Evolutionary conservation across 2,113 vertebrate genomes (phyloP).

Genomic region (Urocolius indicus): DNA sequence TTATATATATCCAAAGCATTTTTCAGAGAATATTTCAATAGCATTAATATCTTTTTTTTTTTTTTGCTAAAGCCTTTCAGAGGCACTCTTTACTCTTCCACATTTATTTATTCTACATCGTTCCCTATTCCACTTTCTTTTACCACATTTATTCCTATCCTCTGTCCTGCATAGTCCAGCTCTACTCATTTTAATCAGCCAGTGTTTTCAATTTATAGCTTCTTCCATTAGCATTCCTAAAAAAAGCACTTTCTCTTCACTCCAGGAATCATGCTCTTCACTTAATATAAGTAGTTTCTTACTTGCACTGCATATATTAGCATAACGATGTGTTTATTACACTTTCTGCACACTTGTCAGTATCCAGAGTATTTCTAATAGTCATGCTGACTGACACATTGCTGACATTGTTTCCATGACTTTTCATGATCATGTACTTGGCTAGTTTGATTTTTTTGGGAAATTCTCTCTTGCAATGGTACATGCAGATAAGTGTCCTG

Average conservation of each 20-base stretch:
- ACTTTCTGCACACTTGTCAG: background rate
- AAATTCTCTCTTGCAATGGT: background rate
- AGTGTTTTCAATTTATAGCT: background rate
- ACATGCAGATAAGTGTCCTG: accelerated
- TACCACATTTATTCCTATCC: background rate
- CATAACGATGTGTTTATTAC: background rate
- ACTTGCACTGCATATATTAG: background rate
- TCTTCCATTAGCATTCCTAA: background rate
- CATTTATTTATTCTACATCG: background rate
- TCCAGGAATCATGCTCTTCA: background rate
- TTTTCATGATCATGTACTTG: background rate
- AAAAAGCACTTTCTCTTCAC: background rate
- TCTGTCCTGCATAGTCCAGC: background rate
- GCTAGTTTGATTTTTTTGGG: background rate
- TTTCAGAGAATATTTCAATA: background rate
- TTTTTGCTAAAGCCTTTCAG: background rate
- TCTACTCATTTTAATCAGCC: background rate
- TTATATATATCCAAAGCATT: background rate
- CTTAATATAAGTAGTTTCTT: background rate
- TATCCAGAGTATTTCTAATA: background rate
- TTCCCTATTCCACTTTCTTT: background rate
- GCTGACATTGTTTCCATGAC: background rate
- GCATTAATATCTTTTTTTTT: background rate
- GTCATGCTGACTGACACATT: background rate
- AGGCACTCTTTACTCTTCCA: background rate